Evolutionary conservation across 2,888 invertebrate genomes (phyloP), one percentile per base, ranked within the genome.

Genomic region (Heteromyza rotundicornis): DNA sequence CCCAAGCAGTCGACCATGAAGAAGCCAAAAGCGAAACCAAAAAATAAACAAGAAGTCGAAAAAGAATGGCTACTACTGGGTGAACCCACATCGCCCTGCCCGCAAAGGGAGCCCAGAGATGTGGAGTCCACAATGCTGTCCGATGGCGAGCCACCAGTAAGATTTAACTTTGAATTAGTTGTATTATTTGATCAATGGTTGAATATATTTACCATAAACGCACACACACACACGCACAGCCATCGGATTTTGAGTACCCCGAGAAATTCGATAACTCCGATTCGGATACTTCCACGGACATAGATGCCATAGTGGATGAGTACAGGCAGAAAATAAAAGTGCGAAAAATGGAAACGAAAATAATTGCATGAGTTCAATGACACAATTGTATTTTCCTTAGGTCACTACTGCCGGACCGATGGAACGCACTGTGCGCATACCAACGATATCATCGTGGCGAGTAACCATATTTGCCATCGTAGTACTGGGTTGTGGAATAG

Each of bases 301-400:
- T 92, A 59, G 92, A 92, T 77, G 90, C 90, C 1, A 89, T 89
- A 16, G 91, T 92, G 0, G 90, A 90, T 73, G 91, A 91, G 75
- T 92, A 91, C 74, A 87, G 88, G 63, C 91, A 91, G 73, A 87
- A 87, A 70, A 86, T 91, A 66, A 89, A 89, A 82, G 90, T 89
- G 24, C 19, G 10, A 16, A 23, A n/a, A 14, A 3, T n/a, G n/a
- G n/a, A n/a, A n/a, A n/a, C n/a, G n/a, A n/a, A n/a, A n/a, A n/a
- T n/a, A n/a, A n/a, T n/a, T n/a, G n/a, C n/a, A n/a, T n/a, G n/a
- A n/a, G n/a, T n/a, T n/a, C n/a, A n/a, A n/a, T n/a, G n/a, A n/a
- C 54, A 14, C 55, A 51, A 23, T 51, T 23, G n/a, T 23, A 20
- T n/a, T n/a, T n/a, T 5, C 22, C 54, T 0, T n/a, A 81, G 81